Percentiles rank a stretch among this genome's conserved stretches.
Conservation (phyloP, 1,140 invertebrate species). For the Euura lappo region DNA sequence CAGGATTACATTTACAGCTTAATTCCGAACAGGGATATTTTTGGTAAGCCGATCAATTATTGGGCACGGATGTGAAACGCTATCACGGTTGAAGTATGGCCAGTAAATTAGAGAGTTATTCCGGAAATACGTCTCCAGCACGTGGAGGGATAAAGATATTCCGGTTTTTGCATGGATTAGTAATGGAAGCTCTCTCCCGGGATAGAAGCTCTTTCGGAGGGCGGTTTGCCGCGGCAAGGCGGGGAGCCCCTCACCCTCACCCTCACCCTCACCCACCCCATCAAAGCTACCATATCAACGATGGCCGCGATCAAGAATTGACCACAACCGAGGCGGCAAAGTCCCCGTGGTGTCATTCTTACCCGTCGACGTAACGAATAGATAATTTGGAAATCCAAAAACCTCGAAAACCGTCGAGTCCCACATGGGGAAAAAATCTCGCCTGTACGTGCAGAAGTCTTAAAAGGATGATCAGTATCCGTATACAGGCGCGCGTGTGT, state of each 20-base stretch:
- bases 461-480: no score
- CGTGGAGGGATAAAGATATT: conserved; percentile 60
- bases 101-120: conserved; percentile 48
- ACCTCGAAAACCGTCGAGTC: no score
- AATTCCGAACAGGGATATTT: no score
- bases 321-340: conserved; percentile 9
- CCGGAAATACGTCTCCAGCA: conserved; percentile 59
- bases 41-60: neutral
- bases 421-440: no score
- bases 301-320: conserved; percentile 35
- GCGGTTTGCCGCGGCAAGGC: conserved; percentile 49
- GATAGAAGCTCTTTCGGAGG: conserved; percentile 57
- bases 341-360: conserved; percentile 6
- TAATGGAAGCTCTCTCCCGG: conserved; percentile 58
- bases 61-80: neutral
- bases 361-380: neutral
- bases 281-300: conserved; percentile 23
- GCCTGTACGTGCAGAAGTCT: no score
- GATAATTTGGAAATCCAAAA: no score
- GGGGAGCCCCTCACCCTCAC: conserved; percentile 42
- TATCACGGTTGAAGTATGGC: neutral
- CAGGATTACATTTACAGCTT: no score
- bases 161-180: conserved; percentile 62
- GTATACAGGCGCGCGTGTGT: neutral
- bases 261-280: conserved; percentile 30